phyloP scores from a whole-genome alignment of 2,888 invertebrate genomes.

The Anodontia alba region DNA sequence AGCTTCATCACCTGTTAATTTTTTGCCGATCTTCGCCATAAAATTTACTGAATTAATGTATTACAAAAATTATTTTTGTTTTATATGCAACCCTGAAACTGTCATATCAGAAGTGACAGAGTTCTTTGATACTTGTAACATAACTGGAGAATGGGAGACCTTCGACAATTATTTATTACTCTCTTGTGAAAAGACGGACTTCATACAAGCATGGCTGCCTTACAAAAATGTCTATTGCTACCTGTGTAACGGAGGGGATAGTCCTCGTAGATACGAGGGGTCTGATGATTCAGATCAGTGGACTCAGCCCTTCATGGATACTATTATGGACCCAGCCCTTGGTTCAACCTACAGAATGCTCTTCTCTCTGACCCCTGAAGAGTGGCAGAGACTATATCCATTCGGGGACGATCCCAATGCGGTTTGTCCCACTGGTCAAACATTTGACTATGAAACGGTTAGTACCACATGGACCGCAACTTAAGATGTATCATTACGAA shows the following conservation, averaged over 20 bases:
- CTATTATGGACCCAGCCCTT: not conserved
- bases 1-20: not conserved
- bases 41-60: not conserved
- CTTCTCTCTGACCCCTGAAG: not conserved
- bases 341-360: not conserved
- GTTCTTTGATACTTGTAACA: not conserved
- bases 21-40: not conserved
- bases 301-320: too few species aligned
- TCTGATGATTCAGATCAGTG: too few species aligned
- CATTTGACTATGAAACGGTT: not conserved
- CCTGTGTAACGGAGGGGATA: not conserved
- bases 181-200: not conserved
- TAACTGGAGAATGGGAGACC: not conserved
- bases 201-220: not conserved
- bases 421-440: not conserved
- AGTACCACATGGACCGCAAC: not conserved
- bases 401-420: not conserved
- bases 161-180: not conserved
- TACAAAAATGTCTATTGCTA: constrained; percentile 12
- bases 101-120: not conserved
- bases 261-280: too few species aligned
- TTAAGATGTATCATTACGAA: too few species aligned
- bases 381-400: not conserved
- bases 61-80: not conserved
- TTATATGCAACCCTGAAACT: not conserved